A percentile compares a stretch with the other conserved stretches of the same genome.
These are phyloP conservation scores for Odocoileus virginianus DNA, from an alignment of 2,113 vertebrate genomes.

Conservation along the genomic window DNA sequence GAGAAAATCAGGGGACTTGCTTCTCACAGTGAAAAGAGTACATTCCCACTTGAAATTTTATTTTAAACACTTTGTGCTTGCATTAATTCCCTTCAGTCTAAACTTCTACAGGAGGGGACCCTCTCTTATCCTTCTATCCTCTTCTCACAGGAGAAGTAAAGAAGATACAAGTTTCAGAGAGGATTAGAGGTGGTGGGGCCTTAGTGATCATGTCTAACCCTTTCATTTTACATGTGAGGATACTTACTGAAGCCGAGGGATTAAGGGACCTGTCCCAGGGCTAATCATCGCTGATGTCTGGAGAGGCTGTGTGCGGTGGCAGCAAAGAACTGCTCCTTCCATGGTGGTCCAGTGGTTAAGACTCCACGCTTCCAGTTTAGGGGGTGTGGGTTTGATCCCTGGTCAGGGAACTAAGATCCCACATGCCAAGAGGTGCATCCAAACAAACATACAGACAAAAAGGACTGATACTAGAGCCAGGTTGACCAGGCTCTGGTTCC, in stretches of 20 bases:
- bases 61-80: background rate
- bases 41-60: background rate
- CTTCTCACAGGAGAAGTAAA: background rate
- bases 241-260: background rate
- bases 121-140: background rate
- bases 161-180: background rate
- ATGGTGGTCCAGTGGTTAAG: background rate
- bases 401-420: background rate
- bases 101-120: background rate
- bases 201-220: background rate
- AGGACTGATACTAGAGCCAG: background rate
- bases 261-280: background rate
- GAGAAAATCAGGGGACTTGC: background rate
- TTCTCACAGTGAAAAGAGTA: background rate
- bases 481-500: background rate
- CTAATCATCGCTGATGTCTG: background rate
- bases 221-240: background rate
- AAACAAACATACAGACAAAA: background rate
- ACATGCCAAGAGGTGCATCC: background rate
- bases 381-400: background rate
- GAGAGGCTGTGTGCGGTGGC: background rate
- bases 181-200: background rate
- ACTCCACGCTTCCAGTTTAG: background rate
- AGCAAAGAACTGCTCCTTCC: background rate
- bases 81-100: background rate